Conservation (phyloP, 2,797 vertebrate species). For the Pseudochromis fuscus region DNA sequence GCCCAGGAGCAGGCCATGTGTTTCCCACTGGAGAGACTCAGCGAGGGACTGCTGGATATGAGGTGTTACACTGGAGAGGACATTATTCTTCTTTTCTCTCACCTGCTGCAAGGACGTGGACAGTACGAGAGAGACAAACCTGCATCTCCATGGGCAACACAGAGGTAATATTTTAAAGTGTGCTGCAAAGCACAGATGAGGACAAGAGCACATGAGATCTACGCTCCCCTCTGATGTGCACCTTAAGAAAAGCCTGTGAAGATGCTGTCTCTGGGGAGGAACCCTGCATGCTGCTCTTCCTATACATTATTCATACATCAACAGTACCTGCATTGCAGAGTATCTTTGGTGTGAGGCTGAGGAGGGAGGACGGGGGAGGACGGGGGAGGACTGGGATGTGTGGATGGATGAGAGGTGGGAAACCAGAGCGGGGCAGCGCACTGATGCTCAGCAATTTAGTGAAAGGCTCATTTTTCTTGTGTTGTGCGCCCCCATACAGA, state of each 20-base stretch:
- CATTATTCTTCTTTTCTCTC: constrained; percentile 38
- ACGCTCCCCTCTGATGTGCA: neutral
- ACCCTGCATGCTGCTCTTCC: constrained; percentile 19
- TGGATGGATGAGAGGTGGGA: constrained; percentile 67
- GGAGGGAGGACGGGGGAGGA: constrained; percentile 22
- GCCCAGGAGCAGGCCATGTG: constrained; percentile 14
- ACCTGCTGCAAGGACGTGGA: neutral
- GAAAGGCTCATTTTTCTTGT: constrained; percentile 79
- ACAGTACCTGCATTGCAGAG: constrained; percentile 79
- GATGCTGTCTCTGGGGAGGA: constrained; percentile 43
- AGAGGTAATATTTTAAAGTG: constrained; percentile 15
- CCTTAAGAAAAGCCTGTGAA: constrained; percentile 32
- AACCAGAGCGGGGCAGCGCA: constrained; percentile 53
- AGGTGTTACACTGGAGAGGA: constrained; percentile 31
- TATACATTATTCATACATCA: constrained; percentile 81
- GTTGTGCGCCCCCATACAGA: constrained; percentile 52
- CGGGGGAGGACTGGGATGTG: constrained; percentile 16
- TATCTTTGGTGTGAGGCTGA: constrained; percentile 50
- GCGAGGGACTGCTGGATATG: constrained; percentile 16
- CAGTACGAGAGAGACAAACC: neutral
- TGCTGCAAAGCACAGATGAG: constrained; percentile 3
- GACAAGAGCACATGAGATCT: neutral
- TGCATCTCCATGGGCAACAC: neutral
- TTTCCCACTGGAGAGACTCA: constrained; percentile 33
- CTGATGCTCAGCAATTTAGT: constrained; percentile 74